A percentile compares a stretch with the other conserved stretches of the same genome.
Conservation (phyloP, 2,888 invertebrate species). For the Sipha maydis region DNA sequence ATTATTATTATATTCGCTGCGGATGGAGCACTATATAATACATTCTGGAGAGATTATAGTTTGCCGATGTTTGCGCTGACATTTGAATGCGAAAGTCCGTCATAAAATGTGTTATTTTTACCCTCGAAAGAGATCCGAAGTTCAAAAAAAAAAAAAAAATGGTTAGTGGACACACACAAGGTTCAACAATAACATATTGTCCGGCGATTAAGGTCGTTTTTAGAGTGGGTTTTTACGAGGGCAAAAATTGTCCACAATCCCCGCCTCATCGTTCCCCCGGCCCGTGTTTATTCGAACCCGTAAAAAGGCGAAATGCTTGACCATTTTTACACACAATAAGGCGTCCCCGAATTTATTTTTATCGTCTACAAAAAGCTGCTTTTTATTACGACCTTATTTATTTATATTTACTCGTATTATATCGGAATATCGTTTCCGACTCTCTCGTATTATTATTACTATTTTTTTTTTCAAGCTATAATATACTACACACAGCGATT, state of each 20-base stretch:
- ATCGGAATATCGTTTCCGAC: slow-evolving; percentile 47
- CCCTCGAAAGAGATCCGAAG: not conserved
- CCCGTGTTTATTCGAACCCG: slow-evolving; percentile 52
- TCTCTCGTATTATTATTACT: slow-evolving; percentile 23
- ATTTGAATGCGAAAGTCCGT: slow-evolving; percentile 59
- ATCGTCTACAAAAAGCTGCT: slow-evolving; percentile 61
- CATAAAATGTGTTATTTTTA: slow-evolving; percentile 60
- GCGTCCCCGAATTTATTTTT: slow-evolving; percentile 60
- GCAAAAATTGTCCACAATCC: slow-evolving; percentile 56
- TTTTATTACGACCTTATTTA: slow-evolving; percentile 58
- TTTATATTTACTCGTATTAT: slow-evolving; percentile 57
- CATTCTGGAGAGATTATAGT: slow-evolving; percentile 33
- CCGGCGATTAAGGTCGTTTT: slow-evolving; percentile 60
- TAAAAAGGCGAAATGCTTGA: slow-evolving; percentile 58
- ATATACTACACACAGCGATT: slow-evolving; percentile 36
- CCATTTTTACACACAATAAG: slow-evolving; percentile 62
- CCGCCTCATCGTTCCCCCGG: not conserved
- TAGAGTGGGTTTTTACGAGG: slow-evolving; percentile 61
- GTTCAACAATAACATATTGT: slow-evolving; percentile 61
- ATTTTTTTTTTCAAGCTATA: slow-evolving; percentile 7
- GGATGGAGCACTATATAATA: not conserved
- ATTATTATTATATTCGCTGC: not conserved
- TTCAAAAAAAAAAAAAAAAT: slow-evolving; percentile 5
- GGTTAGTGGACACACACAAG: slow-evolving; percentile 27
- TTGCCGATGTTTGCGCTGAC: slow-evolving; percentile 16